Evolutionary conservation across 2,113 vertebrate species (phyloP), one percentile per base, ranked within the genome.

Genomic region (Entomyzon cyanotis): DNA sequence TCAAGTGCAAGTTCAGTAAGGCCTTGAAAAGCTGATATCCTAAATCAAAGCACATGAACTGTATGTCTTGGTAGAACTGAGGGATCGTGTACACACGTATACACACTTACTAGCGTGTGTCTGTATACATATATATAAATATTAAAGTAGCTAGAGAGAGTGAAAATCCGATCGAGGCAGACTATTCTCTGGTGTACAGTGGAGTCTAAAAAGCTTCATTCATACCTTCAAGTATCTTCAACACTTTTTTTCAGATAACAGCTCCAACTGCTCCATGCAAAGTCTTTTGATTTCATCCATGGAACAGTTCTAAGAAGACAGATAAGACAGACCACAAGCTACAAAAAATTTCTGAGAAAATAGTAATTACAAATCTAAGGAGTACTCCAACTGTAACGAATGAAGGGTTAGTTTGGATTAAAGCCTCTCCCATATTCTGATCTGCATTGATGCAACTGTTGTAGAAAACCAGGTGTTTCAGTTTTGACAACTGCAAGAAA

Each of bases 171-270:
- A 20, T 47, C 65, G 25, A 74, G 5, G 28, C 33, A 83, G 47
- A 56, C 33, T 88, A 11, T 58, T 69, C 23, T 55, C 23, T 73
- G 31, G 18, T 39, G 19, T 58, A 63, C 33, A 74, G 59, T 10
- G 20, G 11, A 49, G 23, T 59, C 56, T 28, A 53, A 5, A 5
- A 81, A 82, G 63, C 79, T 58, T n/a, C 46, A 41, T 67, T 87
- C 97, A 98, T 98, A 99, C 99, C 99, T 95, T 99, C 98, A 92
- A 99, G 98, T 95, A 99, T 99, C 97, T 98, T 98, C 94, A 98
- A 93, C 13, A 99, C 97, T 70, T 98, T 99, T 98, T 99, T 96
- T 99, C 98, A 31, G 98, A 98, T 82, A 99, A 97, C 41, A 98
- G 97, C 67, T 99, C 98, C 97, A 99, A 97, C 58, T 99, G 99